These are phyloP conservation scores for Cassiopea xamachana DNA, from an alignment of 30 jellyfish, hydroid and myxozoan species.

Conservation along the genomic window DNA sequence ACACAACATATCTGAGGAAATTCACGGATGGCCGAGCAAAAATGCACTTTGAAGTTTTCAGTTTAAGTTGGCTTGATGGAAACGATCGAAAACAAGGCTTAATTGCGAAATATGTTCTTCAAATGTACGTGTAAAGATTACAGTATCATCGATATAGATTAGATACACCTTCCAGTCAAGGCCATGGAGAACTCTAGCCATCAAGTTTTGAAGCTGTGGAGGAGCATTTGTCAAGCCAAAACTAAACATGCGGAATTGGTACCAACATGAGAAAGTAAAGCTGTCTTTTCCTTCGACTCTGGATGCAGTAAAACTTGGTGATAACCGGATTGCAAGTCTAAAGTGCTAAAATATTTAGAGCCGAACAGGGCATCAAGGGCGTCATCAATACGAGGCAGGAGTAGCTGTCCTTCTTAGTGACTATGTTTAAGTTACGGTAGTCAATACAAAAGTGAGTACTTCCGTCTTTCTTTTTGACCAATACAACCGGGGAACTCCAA, in stretches of 20 bases:
- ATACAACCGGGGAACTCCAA: conserved; percentile 63
- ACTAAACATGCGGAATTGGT: conserved; percentile 20
- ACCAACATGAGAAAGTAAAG: conserved; percentile 52
- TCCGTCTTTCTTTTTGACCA: conserved; percentile 62
- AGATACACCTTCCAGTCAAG: conserved; percentile 48
- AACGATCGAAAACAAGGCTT: conserved; percentile 42
- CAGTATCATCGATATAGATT: conserved; percentile 62
- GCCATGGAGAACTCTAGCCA: conserved; percentile 41
- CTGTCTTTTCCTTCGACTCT: conserved; percentile 32
- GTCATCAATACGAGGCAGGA: conserved; percentile 46
- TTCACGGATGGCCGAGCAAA: conserved; percentile 12
- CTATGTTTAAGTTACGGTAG: conserved; percentile 42
- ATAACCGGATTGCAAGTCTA: conserved; percentile 60
- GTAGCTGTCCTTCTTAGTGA: conserved; percentile 50
- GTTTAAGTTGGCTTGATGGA: conserved; percentile 31
- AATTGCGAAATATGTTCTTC: conserved; percentile 42
- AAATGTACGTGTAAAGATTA: conserved; percentile 45
- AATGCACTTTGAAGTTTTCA: conserved; percentile 55
- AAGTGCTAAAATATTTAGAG: conserved; percentile 28
- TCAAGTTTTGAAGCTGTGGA: conserved; percentile 55
- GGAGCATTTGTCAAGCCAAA: conserved; percentile 59
- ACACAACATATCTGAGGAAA: conserved; percentile 63
- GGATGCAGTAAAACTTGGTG: conserved; percentile 59
- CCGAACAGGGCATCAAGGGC: conserved; percentile 33
- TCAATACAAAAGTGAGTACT: conserved; percentile 53